Evolutionary conservation across 2,797 vertebrate species (phyloP), one percentile per base, ranked within the genome.

Genomic region (Rhabdophis nuchalis): DNA sequence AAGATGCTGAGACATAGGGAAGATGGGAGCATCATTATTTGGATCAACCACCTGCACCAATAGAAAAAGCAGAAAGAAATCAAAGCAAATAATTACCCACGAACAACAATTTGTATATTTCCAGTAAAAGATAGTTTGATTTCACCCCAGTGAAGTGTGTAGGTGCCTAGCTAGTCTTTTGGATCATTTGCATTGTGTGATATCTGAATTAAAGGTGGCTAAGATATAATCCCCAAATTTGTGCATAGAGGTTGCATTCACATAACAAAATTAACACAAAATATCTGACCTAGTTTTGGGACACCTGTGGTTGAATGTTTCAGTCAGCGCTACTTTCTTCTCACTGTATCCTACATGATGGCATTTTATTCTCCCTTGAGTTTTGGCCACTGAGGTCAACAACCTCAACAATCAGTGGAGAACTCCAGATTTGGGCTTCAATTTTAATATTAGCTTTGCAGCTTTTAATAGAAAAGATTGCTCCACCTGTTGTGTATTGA

Each of bases 1-100:
- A 0, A 86, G 16, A 11, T 18, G 18, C 58, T 52, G 11, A 18
- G 11, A 90, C 5, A 52, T 8, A 32, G 23, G 10, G 20, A 27
- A 36, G 29, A 72, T 41, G 27, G 60, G 16, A 18, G 10, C 36
- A 25, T 54, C 36, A 41, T 29, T 32, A 54, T 32, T 86, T 52
- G 41, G 18, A n/a, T 36, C 56, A 29, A 52, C 5, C 1, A n/a
- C 27, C 14, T 87, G 4, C 36, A 41, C 68, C 32, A 85, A 85
- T 6, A 86, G 95, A 96, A 93, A 95, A 95, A 91, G 94, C 89
- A 54, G 91, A 91, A 89, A 29, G 10, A 90, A 77, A 54, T 72
- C 8, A 25, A 25, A 89, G n/a, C 32, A 58, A 57, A 6, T 46
- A 57, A 53, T 91, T 61, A 25, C 46, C 41, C 14, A 5, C 25